Base-by-base conservation (phyloP, 2,888 invertebrate species). In the Ferdinandea cuprea region DNA sequence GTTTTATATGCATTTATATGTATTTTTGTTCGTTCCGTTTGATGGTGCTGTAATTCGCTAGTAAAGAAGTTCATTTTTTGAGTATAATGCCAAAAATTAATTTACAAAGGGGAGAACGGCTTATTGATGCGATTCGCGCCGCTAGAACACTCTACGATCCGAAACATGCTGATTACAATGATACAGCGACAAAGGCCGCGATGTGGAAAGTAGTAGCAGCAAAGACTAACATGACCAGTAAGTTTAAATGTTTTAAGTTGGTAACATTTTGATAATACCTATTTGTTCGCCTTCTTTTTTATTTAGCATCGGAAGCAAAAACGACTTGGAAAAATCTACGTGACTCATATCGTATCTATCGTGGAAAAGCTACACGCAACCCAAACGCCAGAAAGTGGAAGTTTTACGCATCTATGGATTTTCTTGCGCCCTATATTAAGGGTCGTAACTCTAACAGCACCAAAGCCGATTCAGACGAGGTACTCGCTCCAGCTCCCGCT, bases 241-340 rank as follows among this genome's bases (percentile, higher is more conserved):
- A 48, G 48, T 25, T 9, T n/a, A n/a, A n/a, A 32, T 6, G n/a
- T 17, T 32, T 32, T 32, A 17, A 32, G 21, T n/a, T n/a, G n/a
- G n/a, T n/a, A n/a, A 17, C 9, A 32, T 7, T 32, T 17, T 30
- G n/a, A n/a, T n/a, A n/a, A n/a, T n/a, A n/a, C 5, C 1, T 15
- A 61, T 30, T 17, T 17, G n/a, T 6, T 11, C 15, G 3, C 6
- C 7, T 30, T 17, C 7, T 13, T 19, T 13, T 13, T 59, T 0
- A 37, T 48, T 2, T n/a, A 79, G 80, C 19, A 5, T 19, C 40
- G 0, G 42, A 61, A 5, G 69, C 76, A 1, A 80, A 65, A 13
- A 19, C 50, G 30, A 48, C 58, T 15, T 81, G 76, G 76, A 65
- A 76, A n/a, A 71, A 52, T 7, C 21, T 81, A 0, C 50, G 63